phyloP scores from a whole-genome alignment of 1,140 invertebrate genomes.

The Dermatophagoides farinae region DNA sequence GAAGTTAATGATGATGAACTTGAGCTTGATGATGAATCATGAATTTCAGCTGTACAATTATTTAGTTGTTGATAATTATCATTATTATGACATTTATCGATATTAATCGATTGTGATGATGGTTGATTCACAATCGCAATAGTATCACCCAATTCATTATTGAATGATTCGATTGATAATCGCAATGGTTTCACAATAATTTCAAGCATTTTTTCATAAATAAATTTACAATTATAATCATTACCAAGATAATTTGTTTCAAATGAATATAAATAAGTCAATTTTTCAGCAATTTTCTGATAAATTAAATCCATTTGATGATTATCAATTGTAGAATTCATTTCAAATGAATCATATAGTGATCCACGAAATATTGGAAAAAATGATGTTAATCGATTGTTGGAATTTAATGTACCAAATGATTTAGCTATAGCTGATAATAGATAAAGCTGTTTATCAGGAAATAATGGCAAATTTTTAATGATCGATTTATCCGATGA shows the following conservation, averaged over 20 bases:
- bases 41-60: background rate
- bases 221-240: conserved; percentile 32
- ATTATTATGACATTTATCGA: too few relatives aligned
- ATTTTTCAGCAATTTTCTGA: background rate
- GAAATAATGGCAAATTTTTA: background rate
- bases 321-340: background rate
- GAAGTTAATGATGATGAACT: background rate
- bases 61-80: background rate
- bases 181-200: conserved; percentile 57
- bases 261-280: background rate
- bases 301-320: background rate
- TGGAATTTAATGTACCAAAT: conserved; percentile 51
- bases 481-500: background rate
- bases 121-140: background rate
- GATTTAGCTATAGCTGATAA: conserved; percentile 58
- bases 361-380: conserved; percentile 40
- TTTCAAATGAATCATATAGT: conserved; percentile 2
- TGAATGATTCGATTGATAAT: conserved; percentile 22
- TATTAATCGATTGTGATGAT: too few relatives aligned
- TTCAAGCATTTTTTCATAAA: conserved; percentile 56
- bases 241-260: background rate
- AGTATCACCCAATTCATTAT: background rate
- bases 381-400: conserved; percentile 50
- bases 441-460: conserved; percentile 22
- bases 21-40: background rate